Percentiles rank a stretch among this genome's conserved stretches.
phyloP scores from a whole-genome alignment of 2,888 invertebrate species.

The Drosophila sordidapex region DNA sequence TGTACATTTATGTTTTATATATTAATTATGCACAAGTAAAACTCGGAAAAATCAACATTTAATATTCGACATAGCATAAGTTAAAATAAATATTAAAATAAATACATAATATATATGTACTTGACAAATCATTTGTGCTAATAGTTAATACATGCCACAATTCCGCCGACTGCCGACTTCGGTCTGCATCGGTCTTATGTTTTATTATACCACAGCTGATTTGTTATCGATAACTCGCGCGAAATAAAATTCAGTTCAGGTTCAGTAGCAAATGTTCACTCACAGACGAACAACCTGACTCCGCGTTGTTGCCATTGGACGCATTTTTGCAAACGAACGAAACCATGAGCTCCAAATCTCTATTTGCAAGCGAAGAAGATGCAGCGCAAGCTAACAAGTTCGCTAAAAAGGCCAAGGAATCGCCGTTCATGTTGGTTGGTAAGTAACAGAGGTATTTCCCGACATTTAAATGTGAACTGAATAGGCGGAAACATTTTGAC shows the following conservation, averaged over 20 bases:
- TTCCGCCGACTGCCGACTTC: neutral
- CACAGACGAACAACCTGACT: conserved; percentile 14
- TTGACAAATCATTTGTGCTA: neutral
- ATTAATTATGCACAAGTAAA: neutral
- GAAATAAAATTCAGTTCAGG: conserved; percentile 16
- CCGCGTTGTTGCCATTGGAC: neutral
- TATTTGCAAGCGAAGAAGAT: conserved; percentile 79
- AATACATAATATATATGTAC: neutral
- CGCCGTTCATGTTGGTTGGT: conserved; percentile 91
- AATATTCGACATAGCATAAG: neutral
- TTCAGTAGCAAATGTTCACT: conserved; percentile 28
- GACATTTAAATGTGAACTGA: conserved; percentile 32
- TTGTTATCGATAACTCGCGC: conserved; percentile 21
- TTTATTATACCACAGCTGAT: conserved; percentile 18
- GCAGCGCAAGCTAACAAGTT: conserved; percentile 85
- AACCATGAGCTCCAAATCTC: conserved; percentile 74
- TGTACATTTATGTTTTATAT: no score
- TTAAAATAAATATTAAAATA: neutral
- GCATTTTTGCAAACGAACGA: conserved; percentile 12
- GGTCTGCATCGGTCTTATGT: neutral
- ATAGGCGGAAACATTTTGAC: conserved; percentile 31
- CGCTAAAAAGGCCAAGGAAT: conserved; percentile 89
- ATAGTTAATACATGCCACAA: neutral
- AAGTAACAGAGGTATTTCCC: conserved; percentile 72
- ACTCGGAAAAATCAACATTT: neutral